A percentile compares a stretch with the other conserved stretches of the same genome.
These are phyloP conservation scores for Synchiropus splendidus DNA, from an alignment of 2,113 vertebrate species.

Conservation along the genomic window DNA sequence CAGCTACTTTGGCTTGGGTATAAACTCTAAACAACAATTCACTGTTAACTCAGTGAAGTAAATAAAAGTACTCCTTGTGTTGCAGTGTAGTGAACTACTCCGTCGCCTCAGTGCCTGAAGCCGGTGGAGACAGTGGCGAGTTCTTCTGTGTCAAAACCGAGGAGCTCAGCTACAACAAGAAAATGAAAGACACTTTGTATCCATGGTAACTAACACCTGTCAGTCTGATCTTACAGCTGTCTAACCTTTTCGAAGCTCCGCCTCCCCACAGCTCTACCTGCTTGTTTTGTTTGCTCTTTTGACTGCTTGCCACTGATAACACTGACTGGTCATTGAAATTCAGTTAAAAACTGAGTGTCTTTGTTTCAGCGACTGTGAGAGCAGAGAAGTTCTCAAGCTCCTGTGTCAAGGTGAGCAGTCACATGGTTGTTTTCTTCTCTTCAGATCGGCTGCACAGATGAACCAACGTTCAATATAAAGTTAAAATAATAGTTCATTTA, in stretches of 20 bases:
- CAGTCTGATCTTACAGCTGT: constrained; percentile 1
- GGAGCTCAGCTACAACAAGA: constrained; percentile 68
- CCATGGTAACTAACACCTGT: constrained; percentile 70
- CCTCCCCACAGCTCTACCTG: too few species aligned
- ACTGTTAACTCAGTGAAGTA: too few species aligned
- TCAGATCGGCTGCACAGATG: too few species aligned
- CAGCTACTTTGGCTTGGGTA: too few species aligned
- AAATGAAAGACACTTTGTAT: constrained; percentile 74
- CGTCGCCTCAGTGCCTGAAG: constrained; percentile 54
- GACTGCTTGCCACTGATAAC: constrained; percentile 7
- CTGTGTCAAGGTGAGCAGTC: constrained; percentile 74
- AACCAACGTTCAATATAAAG: too few species aligned
- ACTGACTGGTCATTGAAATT: background rate
- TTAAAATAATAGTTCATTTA: constrained; percentile 18
- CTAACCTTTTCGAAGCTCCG: constrained; percentile 5
- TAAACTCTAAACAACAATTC: too few species aligned
- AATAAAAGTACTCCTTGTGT: constrained; percentile 16
- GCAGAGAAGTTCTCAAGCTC: constrained; percentile 62
- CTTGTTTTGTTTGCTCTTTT: too few species aligned
- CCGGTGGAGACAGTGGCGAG: constrained; percentile 67
- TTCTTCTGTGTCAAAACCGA: constrained; percentile 78
- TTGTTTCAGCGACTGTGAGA: constrained; percentile 67
- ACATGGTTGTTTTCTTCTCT: too few species aligned
- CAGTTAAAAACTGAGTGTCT: constrained; percentile 8
- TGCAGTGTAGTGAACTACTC: constrained; percentile 72